Evolutionary conservation across 2,797 vertebrate species (phyloP).

Genomic region (Gadopsis bispinosus): DNA sequence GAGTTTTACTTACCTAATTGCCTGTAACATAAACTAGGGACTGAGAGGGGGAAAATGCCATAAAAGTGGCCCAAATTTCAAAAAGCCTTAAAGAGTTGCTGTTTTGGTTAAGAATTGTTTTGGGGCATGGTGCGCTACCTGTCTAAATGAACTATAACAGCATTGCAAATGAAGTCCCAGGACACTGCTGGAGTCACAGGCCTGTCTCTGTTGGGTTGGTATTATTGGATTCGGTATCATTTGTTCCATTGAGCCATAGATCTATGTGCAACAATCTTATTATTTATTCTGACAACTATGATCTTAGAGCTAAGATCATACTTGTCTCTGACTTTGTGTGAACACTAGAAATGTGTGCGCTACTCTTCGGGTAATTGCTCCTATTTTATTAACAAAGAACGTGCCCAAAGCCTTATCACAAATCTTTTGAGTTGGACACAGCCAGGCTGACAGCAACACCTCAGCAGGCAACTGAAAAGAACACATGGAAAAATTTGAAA

Average conservation of each 20-base stretch:
- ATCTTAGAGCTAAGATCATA: constrained; percentile 12
- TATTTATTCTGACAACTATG: constrained; percentile 28
- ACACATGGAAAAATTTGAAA: constrained; percentile 22
- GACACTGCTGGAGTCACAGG: constrained; percentile 10
- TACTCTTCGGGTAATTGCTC: constrained; percentile 20
- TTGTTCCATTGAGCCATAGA: neutral
- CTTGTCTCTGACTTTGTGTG: constrained; percentile 1
- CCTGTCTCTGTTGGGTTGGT: constrained; percentile 8
- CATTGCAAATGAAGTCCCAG: constrained; percentile 8
- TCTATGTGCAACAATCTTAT: constrained; percentile 4
- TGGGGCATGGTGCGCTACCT: neutral
- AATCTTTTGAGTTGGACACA: constrained; percentile 12
- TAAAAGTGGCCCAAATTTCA: constrained; percentile 22
- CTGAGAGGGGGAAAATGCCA: constrained; percentile 2
- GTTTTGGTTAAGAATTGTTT: constrained; percentile 28
- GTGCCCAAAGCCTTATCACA: constrained; percentile 14
- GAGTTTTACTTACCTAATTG: constrained; percentile 37
- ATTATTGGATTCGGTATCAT: constrained; percentile 9
- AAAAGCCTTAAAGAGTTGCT: constrained; percentile 28
- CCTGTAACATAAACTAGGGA: constrained; percentile 21
- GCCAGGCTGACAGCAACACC: constrained; percentile 36
- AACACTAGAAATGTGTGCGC: neutral
- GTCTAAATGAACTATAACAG: constrained; percentile 31
- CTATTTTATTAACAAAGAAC: constrained; percentile 36
- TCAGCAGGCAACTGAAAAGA: constrained; percentile 29